Conservation (phyloP, 2,113 vertebrate species). For the Sula dactylatra region DNA sequence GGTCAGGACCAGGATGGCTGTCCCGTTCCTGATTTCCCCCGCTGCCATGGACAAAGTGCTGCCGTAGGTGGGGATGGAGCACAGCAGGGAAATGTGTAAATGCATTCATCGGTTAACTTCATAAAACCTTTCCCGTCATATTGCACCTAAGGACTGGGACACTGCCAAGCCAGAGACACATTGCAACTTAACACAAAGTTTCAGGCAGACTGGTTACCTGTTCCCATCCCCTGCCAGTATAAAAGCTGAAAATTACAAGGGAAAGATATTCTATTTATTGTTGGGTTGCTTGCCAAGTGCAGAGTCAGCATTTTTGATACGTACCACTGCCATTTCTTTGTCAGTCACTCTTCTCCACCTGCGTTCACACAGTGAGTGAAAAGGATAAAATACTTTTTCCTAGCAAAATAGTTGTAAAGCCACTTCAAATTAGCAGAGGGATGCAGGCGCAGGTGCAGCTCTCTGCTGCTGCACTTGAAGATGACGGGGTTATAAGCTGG, state of each 20-base stretch:
- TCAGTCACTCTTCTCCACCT: constrained; percentile 2
- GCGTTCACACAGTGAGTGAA: background rate
- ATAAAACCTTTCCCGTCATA: background rate
- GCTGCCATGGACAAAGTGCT: background rate
- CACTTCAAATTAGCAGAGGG: constrained; percentile 20
- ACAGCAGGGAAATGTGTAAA: accelerated
- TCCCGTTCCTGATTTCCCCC: background rate
- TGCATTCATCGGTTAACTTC: accelerated
- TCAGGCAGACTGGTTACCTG: background rate
- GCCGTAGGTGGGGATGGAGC: background rate
- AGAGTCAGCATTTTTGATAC: background rate
- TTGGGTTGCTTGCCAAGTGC: background rate
- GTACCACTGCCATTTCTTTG: constrained; percentile 34
- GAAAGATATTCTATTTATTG: background rate
- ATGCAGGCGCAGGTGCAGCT: background rate
- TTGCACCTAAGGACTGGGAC: background rate
- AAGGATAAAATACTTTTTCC: constrained; percentile 1
- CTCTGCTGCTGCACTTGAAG: constrained; percentile 12
- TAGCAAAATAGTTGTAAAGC: constrained; percentile 34
- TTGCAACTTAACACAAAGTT: background rate
- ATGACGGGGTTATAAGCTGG: background rate
- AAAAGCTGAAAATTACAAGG: background rate
- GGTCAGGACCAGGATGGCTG: background rate
- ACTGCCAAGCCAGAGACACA: background rate
- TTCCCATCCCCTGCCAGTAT: background rate